phyloP scores from a whole-genome alignment of 1,140 invertebrate species.

The Antheraea pernyi region DNA sequence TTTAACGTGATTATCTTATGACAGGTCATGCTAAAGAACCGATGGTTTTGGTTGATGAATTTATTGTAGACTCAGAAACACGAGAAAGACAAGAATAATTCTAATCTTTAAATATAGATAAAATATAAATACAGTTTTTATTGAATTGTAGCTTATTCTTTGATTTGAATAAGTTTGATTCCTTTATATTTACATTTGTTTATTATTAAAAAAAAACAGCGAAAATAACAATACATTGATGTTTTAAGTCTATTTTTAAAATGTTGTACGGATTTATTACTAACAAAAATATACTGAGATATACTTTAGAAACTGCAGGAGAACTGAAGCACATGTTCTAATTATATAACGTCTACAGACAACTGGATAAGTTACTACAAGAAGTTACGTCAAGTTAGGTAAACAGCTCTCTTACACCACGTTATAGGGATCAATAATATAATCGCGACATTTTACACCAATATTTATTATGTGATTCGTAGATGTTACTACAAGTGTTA shows the following conservation, averaged over 20 bases:
- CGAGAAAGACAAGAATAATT: no score
- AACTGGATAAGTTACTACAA: conserved; percentile 6
- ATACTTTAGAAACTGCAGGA: not conserved
- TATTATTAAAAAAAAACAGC: no score
- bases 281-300: not conserved
- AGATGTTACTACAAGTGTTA: not conserved
- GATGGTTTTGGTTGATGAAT: not conserved
- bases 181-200: no score
- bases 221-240: no score
- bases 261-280: not conserved
- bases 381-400: conserved; percentile 54
- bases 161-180: no score
- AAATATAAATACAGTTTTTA: no score
- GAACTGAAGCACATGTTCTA: not conserved
- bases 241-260: not conserved
- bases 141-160: no score
- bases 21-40: conserved; percentile 19
- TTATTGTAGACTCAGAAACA: not conserved
- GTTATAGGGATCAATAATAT: conserved; percentile 25
- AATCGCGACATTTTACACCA: conserved; percentile 11
- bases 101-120: no score
- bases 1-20: conserved; percentile 15
- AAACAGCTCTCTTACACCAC: conserved; percentile 47
- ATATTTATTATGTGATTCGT: not conserved
- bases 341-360: not conserved